Conservation (phyloP, 2,797 vertebrate genomes). For the Adelosebastes latens region DNA sequence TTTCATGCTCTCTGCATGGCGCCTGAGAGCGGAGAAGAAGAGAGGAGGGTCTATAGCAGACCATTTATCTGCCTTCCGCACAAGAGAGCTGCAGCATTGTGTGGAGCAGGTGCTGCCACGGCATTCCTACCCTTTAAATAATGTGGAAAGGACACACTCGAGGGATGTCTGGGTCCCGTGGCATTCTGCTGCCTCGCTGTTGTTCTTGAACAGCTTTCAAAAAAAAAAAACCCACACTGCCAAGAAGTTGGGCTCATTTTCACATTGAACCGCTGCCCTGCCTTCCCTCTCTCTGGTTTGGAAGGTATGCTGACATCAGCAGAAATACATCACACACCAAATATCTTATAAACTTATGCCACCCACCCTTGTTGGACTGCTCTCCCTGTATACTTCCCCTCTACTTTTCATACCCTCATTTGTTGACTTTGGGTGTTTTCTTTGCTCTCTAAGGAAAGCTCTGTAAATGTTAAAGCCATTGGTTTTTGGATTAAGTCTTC, state of each 20-base stretch:
- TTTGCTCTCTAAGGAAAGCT: slow-evolving; percentile 50
- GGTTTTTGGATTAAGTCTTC: slow-evolving; percentile 27
- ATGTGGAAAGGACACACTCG: slow-evolving; percentile 54
- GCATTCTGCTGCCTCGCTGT: slow-evolving; percentile 44
- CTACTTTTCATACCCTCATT: slow-evolving; percentile 33
- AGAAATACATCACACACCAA: slow-evolving; percentile 64
- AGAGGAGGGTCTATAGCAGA: slow-evolving; percentile 38
- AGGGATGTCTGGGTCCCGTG: slow-evolving; percentile 56
- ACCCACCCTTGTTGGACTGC: slow-evolving; percentile 40
- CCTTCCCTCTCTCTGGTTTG: slow-evolving; percentile 46
- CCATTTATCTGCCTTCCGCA: slow-evolving; percentile 62
- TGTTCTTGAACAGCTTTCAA: slow-evolving; percentile 65
- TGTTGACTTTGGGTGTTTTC: slow-evolving; percentile 48
- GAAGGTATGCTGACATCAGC: slow-evolving; percentile 76
- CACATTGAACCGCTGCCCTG: slow-evolving; percentile 42
- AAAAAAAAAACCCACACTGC: slow-evolving; percentile 24
- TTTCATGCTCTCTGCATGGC: slow-evolving; percentile 67
- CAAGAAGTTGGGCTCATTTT: slow-evolving; percentile 55
- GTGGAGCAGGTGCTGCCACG: slow-evolving; percentile 64
- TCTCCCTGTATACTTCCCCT: slow-evolving; percentile 21
- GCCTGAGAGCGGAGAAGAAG: slow-evolving; percentile 44
- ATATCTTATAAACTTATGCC: slow-evolving; percentile 50
- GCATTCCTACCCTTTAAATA: slow-evolving; percentile 47
- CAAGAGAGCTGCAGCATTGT: slow-evolving; percentile 58
- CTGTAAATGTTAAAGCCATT: slow-evolving; percentile 40